A percentile compares a stretch with the other conserved stretches of the same genome.
These are phyloP conservation scores for Papilio xuthus DNA, from an alignment of 1,140 invertebrate genomes.

Conservation along the genomic window DNA sequence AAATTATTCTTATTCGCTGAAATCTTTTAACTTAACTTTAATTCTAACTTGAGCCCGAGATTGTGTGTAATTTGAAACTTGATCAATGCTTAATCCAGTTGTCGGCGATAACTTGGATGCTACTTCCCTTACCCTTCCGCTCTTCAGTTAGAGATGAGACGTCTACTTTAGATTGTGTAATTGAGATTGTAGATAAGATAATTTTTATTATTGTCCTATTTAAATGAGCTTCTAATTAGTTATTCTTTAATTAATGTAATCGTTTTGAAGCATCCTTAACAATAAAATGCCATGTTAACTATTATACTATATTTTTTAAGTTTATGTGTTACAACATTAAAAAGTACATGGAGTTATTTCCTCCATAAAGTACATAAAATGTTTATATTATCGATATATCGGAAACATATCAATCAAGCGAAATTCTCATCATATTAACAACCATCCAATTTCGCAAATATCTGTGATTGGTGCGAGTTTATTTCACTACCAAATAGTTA, in stretches of 20 bases:
- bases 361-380: no score
- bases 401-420: not conserved
- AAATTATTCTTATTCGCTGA: conserved; percentile 21
- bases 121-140: conserved; percentile 15
- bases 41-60: conserved; percentile 39
- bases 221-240: no score
- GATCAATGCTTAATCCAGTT: conserved; percentile 55
- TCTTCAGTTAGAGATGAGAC: not conserved
- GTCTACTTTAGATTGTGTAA: not conserved
- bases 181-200: not conserved
- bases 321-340: no score
- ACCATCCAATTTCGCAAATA: conserved; percentile 10
- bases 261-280: no score
- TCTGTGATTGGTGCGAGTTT: not conserved
- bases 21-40: conserved; percentile 29
- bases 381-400: no score
- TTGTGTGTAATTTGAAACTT: conserved; percentile 58
- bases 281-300: no score
- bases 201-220: no score
- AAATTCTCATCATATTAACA: not conserved
- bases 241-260: no score
- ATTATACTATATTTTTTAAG: no score
- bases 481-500: conserved; percentile 30
- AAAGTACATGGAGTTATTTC: no score
- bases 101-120: conserved; percentile 44